Base-by-base conservation (phyloP, 1,140 invertebrate genomes). In the Bombus cullumanus region DNA sequence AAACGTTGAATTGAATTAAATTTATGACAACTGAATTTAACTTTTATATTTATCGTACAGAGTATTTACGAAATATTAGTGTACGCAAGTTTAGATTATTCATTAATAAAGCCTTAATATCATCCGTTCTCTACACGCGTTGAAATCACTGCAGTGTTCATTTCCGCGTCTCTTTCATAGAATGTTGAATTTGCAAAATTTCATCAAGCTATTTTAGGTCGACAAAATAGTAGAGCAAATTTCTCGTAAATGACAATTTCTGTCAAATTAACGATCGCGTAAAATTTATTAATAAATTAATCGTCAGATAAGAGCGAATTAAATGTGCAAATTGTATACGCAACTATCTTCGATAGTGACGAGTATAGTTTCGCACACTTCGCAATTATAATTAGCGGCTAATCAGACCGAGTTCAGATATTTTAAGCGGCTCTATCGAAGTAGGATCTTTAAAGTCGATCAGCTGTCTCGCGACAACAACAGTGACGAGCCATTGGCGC, bases 331-430 rank as follows among this genome's bases (percentile, higher is more conserved):
- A 74, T 57, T 72, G 62, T 81, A 13, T 53, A 72, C 34, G 57
- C 57, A 83, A 37, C 73, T 68, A 71, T 88, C 68, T 73, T 25
- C 73, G 53, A 81, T 59, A 43, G 25, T 37, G 68, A 64, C 72
- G 37, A 78, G 28, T 41, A 28, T 22, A 31, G 31, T 76, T 68
- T 83, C 59, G 34, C 59, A 72, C 37, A 74, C 73, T 71, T 37
- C 57, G 37, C 75, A 83, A 92, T 93, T 94, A 93, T 93, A 92
- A 93, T 93, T 93, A 93, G 92, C 85, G 72, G 47, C 76, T 91
- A 93, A 93, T 93, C 89, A 88, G 90, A 91, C 75, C 88, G 83
- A 86, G 82, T 88, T 83, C 81, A 73, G 77, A 79, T 91, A 91
- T 88, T 86, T 85, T 89, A 91, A 57, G 79, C 86, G 59, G 39